These are phyloP conservation scores for Halcyon smyrnensis DNA, from an alignment of 2,797 vertebrate species.

Conservation along the genomic window DNA sequence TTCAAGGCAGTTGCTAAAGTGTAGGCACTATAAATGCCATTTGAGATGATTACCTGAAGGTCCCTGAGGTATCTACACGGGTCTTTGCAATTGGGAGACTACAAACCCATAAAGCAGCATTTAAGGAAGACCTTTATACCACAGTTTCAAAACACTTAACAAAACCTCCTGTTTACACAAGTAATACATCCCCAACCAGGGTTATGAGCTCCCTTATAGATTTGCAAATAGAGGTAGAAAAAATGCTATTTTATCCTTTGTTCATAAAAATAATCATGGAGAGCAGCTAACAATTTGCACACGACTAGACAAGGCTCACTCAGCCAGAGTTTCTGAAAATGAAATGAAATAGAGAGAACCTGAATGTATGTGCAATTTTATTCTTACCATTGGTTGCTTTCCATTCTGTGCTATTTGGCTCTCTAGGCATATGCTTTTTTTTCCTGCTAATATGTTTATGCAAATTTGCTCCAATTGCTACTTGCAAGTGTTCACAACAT, in stretches of 20 bases:
- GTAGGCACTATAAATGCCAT: background rate
- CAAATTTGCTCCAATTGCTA: conserved; percentile 62
- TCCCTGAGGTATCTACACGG: background rate
- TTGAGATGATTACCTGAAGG: background rate
- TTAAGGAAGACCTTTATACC: background rate
- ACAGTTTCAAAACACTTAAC: background rate
- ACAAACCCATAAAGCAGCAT: background rate
- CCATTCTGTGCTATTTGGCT: background rate
- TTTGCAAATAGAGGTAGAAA: background rate
- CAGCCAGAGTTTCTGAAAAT: background rate
- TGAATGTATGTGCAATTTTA: background rate
- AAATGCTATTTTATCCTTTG: background rate
- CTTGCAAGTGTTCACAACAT: conserved; percentile 50
- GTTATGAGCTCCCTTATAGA: background rate
- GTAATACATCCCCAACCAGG: background rate
- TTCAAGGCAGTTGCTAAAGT: background rate
- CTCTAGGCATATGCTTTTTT: background rate
- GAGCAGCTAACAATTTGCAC: background rate
- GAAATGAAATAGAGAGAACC: background rate
- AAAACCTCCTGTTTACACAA: background rate
- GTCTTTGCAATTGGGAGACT: background rate
- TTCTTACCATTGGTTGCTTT: background rate
- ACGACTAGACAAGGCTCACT: background rate
- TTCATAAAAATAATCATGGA: background rate
- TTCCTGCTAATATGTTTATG: conserved; percentile 40